Base-by-base conservation (phyloP, 2,888 invertebrate genomes). In the Reticulitermes lucifugus region DNA sequence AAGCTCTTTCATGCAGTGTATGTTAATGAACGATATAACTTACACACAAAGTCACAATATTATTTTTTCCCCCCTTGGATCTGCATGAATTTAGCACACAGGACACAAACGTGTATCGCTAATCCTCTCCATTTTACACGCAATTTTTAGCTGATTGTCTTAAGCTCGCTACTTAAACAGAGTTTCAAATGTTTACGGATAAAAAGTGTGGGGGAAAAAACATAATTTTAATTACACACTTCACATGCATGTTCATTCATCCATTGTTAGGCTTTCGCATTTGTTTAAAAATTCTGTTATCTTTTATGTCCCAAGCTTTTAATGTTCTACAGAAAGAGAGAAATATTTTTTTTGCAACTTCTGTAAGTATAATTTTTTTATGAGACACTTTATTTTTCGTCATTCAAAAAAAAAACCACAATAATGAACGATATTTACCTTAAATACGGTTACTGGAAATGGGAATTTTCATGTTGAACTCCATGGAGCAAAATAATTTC, bases 1-100 rank as follows among this genome's bases (percentile, higher is more conserved):
- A 77, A 77, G 43, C 41, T n/a, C 51, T 77, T 46, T 77, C 77
- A 77, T 77, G 46, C n/a, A 22, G n/a, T n/a, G n/a, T 46, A 77
- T n/a, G 5, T 77, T 77, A 77, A 77, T 77, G 46, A 77, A 51
- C 41, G 41, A 73, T 73, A 73, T 35, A 41, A 73, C 73, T 29
- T 73, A 73, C 2, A 73, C 25, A 25, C 65, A 25, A 1, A 25
- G 25, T 25, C 65, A 60, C 18, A 65, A 65, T 25, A 65, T 12
- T 65, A 65, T n/a, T 65, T 65, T 65, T 12, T 9, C 35, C 35
- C 35, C 35, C n/a, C n/a, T 25, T 25, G 65, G 12, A 65, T 65
- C 9, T n/a, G n/a, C 65, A 6, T 25, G 65, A 65, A 65, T 65
- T 65, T 65, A 65, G n/a, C 25, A 25, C 4, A 14, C 0, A n/a